Evolutionary conservation across 2,113 vertebrate genomes (phyloP).

Genomic region (Grantiella picta): DNA sequence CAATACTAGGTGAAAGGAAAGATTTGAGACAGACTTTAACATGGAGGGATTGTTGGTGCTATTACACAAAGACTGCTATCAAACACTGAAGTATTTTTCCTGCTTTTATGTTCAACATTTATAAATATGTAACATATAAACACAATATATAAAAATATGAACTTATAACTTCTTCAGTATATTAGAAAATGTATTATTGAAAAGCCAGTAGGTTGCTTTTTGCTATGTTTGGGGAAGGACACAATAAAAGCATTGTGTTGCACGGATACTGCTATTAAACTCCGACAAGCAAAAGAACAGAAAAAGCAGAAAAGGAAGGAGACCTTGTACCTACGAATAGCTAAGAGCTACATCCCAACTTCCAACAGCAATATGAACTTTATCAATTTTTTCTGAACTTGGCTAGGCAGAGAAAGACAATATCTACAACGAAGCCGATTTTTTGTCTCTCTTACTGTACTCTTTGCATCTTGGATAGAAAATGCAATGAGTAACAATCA

Average conservation of each 20-base stretch:
- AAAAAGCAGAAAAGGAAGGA: fast-evolving
- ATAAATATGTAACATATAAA: not conserved
- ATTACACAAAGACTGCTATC: not conserved
- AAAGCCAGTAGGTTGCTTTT: not conserved
- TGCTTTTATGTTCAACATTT: not conserved
- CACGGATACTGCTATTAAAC: not conserved
- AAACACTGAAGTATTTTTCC: not conserved
- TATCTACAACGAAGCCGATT: not conserved
- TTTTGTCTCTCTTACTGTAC: not conserved
- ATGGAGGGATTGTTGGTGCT: not conserved
- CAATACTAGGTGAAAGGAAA: not conserved
- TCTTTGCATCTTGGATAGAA: not conserved
- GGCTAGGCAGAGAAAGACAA: not conserved
- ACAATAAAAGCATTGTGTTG: not conserved
- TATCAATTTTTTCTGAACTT: not conserved
- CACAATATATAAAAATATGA: not conserved
- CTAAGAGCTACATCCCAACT: fast-evolving
- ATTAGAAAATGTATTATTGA: not conserved
- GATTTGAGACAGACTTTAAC: not conserved
- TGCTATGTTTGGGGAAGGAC: not conserved
- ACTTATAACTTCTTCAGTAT: not conserved
- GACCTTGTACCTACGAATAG: not conserved
- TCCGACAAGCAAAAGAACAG: not conserved
- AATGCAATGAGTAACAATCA: not conserved
- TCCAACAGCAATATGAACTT: not conserved